A percentile compares a stretch with the other conserved stretches of the same genome.
Evolutionary conservation across 2,797 vertebrate genomes (phyloP).

Genomic region (Chromis chromis): DNA sequence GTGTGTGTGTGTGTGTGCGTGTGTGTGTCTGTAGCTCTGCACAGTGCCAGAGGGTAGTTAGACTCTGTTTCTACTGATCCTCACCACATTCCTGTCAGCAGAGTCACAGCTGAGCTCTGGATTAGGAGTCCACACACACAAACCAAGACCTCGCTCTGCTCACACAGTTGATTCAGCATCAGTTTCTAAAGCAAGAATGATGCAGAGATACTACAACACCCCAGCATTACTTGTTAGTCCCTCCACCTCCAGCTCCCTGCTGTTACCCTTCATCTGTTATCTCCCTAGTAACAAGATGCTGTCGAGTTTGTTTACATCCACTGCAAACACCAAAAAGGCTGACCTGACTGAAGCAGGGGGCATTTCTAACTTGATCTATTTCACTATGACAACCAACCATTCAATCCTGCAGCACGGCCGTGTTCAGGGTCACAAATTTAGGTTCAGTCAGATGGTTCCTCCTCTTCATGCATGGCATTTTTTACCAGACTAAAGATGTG

Average conservation of each 20-base stretch:
- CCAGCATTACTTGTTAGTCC: background rate
- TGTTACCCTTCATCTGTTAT: conserved; percentile 35
- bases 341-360: conserved; percentile 1
- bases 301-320: conserved; percentile 32
- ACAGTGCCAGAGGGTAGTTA: conserved; percentile 29
- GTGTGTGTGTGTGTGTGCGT: conserved; percentile 11
- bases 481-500: background rate
- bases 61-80: conserved; percentile 48
- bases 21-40: conserved; percentile 7
- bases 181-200: background rate
- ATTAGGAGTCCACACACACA: conserved; percentile 33
- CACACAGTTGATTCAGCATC: background rate
- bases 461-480: background rate
- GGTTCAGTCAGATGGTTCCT: background rate
- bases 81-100: conserved; percentile 62
- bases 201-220: background rate
- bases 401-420: background rate
- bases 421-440: background rate
- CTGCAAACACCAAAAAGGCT: conserved; percentile 18
- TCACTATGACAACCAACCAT: conserved; percentile 21
- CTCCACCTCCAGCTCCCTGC: conserved; percentile 9
- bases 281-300: conserved; percentile 32
- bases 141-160: background rate
- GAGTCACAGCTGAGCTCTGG: conserved; percentile 40
- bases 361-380: conserved; percentile 5